These are phyloP conservation scores for Tupaia chinensis DNA, from an alignment of 2,113 vertebrate genomes.

Conservation along the genomic window DNA sequence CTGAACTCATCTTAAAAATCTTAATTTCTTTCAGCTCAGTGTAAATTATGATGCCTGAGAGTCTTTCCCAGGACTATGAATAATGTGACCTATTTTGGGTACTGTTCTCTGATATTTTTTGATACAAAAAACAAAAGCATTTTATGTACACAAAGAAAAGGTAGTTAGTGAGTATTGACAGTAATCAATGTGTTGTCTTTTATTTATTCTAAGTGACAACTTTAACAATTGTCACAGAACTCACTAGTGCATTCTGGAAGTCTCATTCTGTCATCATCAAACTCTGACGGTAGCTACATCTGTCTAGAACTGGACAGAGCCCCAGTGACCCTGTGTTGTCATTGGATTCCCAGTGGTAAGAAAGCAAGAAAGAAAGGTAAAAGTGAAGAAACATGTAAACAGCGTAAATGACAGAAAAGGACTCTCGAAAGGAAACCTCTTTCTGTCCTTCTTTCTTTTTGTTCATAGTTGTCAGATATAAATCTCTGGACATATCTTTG, in stretches of 20 bases:
- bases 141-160: constrained; percentile 43
- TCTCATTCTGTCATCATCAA: constrained; percentile 90
- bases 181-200: constrained; percentile 52
- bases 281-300: constrained; percentile 83
- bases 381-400: constrained; percentile 87
- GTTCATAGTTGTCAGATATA: constrained; percentile 86
- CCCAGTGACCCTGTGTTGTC: constrained; percentile 87
- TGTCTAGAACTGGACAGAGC: constrained; percentile 85
- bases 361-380: constrained; percentile 83
- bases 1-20: constrained; percentile 61
- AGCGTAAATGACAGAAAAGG: constrained; percentile 90
- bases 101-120: constrained; percentile 31
- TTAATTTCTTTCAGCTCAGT: constrained; percentile 47
- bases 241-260: constrained; percentile 89
- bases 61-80: constrained; percentile 44
- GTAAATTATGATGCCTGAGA: constrained; percentile 60
- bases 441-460: constrained; percentile 78
- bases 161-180: background rate
- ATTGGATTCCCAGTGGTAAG: constrained; percentile 86
- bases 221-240: constrained; percentile 82
- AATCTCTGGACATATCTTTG: constrained; percentile 84
- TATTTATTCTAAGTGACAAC: constrained; percentile 77
- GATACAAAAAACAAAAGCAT: constrained; percentile 17
- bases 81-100: background rate
- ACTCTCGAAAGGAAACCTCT: constrained; percentile 88